Evolutionary conservation across 2,797 vertebrate genomes (phyloP), one percentile per base, ranked within the genome.

Genomic region (Spinibarbus caldwelli): DNA sequence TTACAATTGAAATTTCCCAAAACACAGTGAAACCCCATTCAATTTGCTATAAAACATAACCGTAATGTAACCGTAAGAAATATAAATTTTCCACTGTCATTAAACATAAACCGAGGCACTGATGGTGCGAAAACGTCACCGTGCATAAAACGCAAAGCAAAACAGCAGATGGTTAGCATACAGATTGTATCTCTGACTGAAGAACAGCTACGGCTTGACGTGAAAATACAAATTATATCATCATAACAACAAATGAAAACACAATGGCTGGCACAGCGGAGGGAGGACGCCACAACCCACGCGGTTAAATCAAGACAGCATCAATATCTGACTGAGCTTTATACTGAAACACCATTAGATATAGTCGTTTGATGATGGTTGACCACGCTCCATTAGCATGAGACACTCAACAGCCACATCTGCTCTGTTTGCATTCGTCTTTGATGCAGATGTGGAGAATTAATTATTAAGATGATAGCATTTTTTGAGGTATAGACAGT

Each of bases 311-410:
- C 34, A 59, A 62, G 83, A 70, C 62, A 68, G 47, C 75, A 36
- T 78, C 49, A 43, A 70, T 43, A 47, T 59, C 64, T 31, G 10
- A 77, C 31, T 75, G n/a, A n/a, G n/a, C n/a, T n/a, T n/a, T n/a
- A n/a, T n/a, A 77, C 31, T 75, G 66, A 49, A 66, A 43, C 14
- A 36, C 59, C 73, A 83, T 83, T 41, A 66, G 45, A 83, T 38
- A 2, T 15, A 83, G 41, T 34, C 15, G 54, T 64, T 82, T 45
- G 54, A 62, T 73, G 41, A 45, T 3, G 19, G 68, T 57, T 64
- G 31, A 66, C 59, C 59, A 36, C 31, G 73, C 54, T 83, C 57
- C 71, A 34, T 83, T 83, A 76, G 81, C 71, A 83, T 36, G 43
- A 14, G 43, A 72, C 41, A n/a, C 68, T 64, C 54, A 62, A 7